Base-by-base conservation (phyloP, 2,113 vertebrate species). In the Corythornis vintsioides region DNA sequence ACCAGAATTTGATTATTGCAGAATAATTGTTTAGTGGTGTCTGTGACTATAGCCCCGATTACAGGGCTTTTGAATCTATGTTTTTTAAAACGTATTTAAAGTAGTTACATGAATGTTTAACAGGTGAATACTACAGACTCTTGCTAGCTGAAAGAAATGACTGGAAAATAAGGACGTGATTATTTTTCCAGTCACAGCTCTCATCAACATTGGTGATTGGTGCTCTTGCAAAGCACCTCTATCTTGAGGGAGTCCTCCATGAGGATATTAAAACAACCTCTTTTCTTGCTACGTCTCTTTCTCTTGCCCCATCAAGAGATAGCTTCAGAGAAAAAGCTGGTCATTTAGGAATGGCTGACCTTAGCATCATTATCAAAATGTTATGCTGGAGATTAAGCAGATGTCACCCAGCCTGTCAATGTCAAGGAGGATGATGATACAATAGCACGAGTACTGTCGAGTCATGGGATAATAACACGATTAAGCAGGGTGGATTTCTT, bases 401-500 rank as follows among this genome's bases (percentile, higher is more conserved):
- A 17, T 65, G 66, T 90, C 65, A 92, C 56, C 20, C n/a, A 89
- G 45, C 82, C 63, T 26, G 72, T 78, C 76, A 90, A 17, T 65
- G 66, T 89, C 65, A 92, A 56, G 20, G 29, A 89, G 45, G 82
- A 67, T 26, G 43, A 35, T 25, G 63, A 56, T 67, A 91, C 70
- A 92, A 86, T 25, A 59, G 70, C 86, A 75, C 22, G 67, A 73
- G 28, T 60, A 72, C 17, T 79, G 91, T 77, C 76, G 91, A 94
- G 86, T 93, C 89, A 90, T 24, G 1, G 81, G 38, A 79, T 57
- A 65, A 66, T 70, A 83, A 89, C 10, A 65, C 0, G 4, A 92
- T 92, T 89, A 89, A 94, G 65, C 12, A 64, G 66, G 31, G 40
- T 67, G 57, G 55, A 75, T 92, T 92, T 90, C 40, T 55, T 89